Base-by-base conservation (phyloP, 2,888 invertebrate species). In the Corythucha ciliata region DNA sequence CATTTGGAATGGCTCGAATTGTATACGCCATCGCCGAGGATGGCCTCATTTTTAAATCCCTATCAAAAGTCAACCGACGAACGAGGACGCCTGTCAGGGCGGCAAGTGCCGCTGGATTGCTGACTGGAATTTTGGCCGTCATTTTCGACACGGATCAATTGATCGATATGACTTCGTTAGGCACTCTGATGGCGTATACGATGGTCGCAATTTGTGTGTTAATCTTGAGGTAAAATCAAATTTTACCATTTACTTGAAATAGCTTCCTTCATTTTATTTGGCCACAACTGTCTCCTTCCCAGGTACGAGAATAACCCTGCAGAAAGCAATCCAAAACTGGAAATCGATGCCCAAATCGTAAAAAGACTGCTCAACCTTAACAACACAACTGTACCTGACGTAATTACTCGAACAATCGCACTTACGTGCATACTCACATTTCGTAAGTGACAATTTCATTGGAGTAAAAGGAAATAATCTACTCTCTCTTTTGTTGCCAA, bases 151-250 rank as follows among this genome's bases (percentile, higher is more conserved):
- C 92, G 53, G 79, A 87, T 56, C 89, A 91, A 65, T 70, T 94
- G 52, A 90, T 93, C 55, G 89, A 93, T 63, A 92, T 94, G 83
- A 90, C 93, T 86, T 92, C 91, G 5, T 91, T 93, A 61, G 88
- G 88, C n/a, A 89, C 89, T 0, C 71, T 90, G 2, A 73, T 89
- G 49, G 90, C 90, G 0, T 92, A 92, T 66, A 87, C 90, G 2
- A 89, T 92, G 59, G 92, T 93, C 1, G 88, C 90, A 1, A 79
- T 88, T 53, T 85, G 88, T 61, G 88, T 93, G 1, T 74, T 93
- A 8, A 79, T 93, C 48, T 72, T 93, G 26, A 81, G 92, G 74
- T 91, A 52, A 20, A 26, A 12, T 21, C 6, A 41, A 25, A 2
- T 26, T 14, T 3, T 10, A 20, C n/a, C 20, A 20, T n/a, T n/a